phyloP scores from a whole-genome alignment of 2,113 vertebrate species.

The Tyrannus savana region DNA sequence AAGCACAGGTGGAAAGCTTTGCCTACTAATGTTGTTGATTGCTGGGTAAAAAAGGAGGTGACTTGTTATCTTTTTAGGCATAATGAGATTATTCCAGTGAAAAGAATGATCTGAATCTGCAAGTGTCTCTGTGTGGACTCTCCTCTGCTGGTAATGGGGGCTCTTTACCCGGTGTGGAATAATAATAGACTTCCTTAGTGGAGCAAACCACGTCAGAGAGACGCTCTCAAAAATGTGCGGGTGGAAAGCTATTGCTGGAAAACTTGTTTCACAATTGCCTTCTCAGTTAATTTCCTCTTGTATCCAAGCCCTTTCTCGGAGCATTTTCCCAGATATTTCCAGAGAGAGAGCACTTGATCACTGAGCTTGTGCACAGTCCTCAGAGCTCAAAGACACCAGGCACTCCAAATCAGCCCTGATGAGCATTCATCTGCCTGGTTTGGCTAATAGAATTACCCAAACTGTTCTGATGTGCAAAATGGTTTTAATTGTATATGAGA shows the following conservation, averaged over 20 bases:
- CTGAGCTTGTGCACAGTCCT: neutral
- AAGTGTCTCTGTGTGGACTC: neutral
- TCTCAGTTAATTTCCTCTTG: slow-evolving; percentile 6
- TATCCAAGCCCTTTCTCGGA: neutral
- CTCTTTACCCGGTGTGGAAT: neutral
- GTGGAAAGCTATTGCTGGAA: neutral
- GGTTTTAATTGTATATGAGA: neutral
- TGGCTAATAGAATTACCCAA: neutral
- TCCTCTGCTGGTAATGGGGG: neutral
- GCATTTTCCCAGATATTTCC: neutral
- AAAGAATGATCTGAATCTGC: neutral
- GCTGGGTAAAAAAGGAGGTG: neutral
- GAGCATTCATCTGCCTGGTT: neutral
- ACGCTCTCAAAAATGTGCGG: neutral
- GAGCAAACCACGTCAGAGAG: neutral
- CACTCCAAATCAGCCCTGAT: neutral
- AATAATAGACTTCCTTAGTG: neutral
- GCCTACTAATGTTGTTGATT: neutral
- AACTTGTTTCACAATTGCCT: neutral
- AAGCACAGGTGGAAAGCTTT: neutral
- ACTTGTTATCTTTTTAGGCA: neutral
- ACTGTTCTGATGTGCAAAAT: neutral
- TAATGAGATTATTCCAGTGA: neutral
- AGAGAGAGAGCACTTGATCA: neutral
- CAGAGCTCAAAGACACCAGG: neutral